Conservation (phyloP, 1,140 invertebrate genomes). For the Magallana ariakensis region DNA sequence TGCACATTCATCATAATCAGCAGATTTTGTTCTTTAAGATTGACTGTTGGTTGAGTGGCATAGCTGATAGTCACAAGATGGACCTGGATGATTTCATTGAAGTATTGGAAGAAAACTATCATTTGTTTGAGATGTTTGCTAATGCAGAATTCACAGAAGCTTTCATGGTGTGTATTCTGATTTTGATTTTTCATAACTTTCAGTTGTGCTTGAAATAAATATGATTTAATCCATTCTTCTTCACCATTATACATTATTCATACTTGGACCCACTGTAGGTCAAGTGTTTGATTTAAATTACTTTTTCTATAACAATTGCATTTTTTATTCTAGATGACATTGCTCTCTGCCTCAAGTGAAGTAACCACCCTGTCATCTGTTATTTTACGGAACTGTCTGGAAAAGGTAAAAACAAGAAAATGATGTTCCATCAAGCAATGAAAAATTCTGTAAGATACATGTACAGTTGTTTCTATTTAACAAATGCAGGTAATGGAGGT, state of each 20-base stretch:
- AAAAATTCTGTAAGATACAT: too few species aligned
- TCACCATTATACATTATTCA: too few species aligned
- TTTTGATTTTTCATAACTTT: not conserved
- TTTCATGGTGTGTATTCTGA: slow-evolving; percentile 20
- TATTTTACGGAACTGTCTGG: not conserved
- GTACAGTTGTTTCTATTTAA: not conserved
- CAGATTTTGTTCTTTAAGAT: not conserved
- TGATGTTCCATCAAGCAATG: too few species aligned
- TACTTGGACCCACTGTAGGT: too few species aligned
- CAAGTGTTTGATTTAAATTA: too few species aligned
- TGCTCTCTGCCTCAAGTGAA: not conserved
- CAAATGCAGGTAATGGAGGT: not conserved
- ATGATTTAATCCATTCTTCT: too few species aligned
- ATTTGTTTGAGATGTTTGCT: slow-evolving; percentile 44
- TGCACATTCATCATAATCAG: too few species aligned
- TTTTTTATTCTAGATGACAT: slow-evolving; percentile 2
- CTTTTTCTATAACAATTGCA: not conserved
- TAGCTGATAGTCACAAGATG: not conserved
- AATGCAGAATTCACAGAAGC: slow-evolving; percentile 36
- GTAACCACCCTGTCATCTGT: not conserved
- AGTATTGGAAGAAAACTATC: not conserved
- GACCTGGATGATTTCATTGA: not conserved
- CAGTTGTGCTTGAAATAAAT: not conserved
- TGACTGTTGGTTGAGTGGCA: slow-evolving; percentile 28
- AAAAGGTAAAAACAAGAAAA: not conserved